Evolutionary conservation across 2,797 vertebrate species (phyloP).

Genomic region (Centropyge bicolor): DNA sequence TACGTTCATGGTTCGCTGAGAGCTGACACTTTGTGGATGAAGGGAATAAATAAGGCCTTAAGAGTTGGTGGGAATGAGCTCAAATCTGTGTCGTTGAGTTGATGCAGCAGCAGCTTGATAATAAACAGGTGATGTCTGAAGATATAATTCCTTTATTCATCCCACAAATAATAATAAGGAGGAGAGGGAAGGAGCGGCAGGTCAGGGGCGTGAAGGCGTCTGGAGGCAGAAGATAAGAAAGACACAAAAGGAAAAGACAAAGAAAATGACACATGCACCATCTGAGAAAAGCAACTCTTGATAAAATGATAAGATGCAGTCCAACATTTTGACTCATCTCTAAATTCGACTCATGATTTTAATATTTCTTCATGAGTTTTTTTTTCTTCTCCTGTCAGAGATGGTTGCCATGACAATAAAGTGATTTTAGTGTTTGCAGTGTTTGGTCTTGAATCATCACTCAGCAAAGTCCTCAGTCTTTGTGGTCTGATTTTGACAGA

Average conservation of each 20-base stretch:
- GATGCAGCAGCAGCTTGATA: neutral
- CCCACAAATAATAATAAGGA: slow-evolving; percentile 6
- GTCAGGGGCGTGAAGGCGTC: slow-evolving; percentile 21
- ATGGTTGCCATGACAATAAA: neutral
- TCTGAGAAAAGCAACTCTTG: neutral
- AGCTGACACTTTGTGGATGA: slow-evolving; percentile 1
- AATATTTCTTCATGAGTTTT: neutral
- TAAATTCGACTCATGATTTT: too few species aligned
- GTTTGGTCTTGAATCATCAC: too few species aligned
- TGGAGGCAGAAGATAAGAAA: slow-evolving; percentile 27
- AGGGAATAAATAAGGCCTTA: neutral
- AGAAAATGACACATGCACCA: neutral
- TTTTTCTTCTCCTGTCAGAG: neutral
- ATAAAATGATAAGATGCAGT: neutral
- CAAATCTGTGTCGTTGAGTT: neutral
- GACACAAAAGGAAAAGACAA: slow-evolving; percentile 2
- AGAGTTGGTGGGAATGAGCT: slow-evolving; percentile 2
- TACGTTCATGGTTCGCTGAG: neutral
- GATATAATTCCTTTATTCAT: too few species aligned
- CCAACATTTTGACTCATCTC: neutral
- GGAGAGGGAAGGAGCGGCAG: neutral
- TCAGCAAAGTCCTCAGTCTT: neutral
- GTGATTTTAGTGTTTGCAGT: too few species aligned
- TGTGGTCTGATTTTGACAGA: neutral
- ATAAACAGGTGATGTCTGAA: neutral